phyloP scores from a whole-genome alignment of 2,888 invertebrate species.

The Globia sparganii region DNA sequence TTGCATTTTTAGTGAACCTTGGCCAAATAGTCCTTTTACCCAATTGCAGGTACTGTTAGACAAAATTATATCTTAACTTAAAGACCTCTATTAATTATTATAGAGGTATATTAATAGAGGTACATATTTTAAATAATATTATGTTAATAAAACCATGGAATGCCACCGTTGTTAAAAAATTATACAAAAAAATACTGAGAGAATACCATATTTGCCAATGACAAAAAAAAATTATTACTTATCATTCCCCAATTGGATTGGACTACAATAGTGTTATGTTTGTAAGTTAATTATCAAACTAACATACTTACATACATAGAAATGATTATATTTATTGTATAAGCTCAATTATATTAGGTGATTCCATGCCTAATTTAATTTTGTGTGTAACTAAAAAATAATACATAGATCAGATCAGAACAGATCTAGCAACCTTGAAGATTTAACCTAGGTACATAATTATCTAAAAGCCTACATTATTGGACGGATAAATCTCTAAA shows the following conservation, averaged over 20 bases:
- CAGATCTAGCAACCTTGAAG: slow-evolving; percentile 36
- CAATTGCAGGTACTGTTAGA: slow-evolving; percentile 48
- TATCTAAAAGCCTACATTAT: slow-evolving; percentile 29
- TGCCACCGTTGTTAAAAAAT: slow-evolving; percentile 29
- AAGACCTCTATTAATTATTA: slow-evolving; percentile 5
- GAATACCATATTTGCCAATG: slow-evolving; percentile 25
- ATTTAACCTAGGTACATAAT: slow-evolving; percentile 6
- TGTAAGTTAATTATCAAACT: slow-evolving; percentile 4
- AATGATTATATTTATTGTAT: slow-evolving; percentile 1
- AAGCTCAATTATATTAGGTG: not conserved
- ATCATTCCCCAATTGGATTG: slow-evolving; percentile 2
- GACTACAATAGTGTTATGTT: slow-evolving; percentile 10
- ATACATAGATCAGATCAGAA: not conserved
- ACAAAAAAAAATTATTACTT: not conserved
- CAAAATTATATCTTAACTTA: slow-evolving; percentile 33
- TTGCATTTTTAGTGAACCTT: slow-evolving; percentile 1
- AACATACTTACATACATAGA: not conserved
- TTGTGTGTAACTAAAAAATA: not conserved
- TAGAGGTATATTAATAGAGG: too few relatives aligned
- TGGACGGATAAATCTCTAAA: slow-evolving; percentile 57
- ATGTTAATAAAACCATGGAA: slow-evolving; percentile 54
- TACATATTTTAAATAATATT: slow-evolving; percentile 26
- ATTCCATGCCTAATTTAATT: not conserved
- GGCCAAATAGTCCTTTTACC: slow-evolving; percentile 51
- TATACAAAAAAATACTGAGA: slow-evolving; percentile 33